Evolutionary conservation across 2,888 invertebrate genomes (phyloP), one percentile per base, ranked within the genome.

Genomic region (Diaphora mendica): DNA sequence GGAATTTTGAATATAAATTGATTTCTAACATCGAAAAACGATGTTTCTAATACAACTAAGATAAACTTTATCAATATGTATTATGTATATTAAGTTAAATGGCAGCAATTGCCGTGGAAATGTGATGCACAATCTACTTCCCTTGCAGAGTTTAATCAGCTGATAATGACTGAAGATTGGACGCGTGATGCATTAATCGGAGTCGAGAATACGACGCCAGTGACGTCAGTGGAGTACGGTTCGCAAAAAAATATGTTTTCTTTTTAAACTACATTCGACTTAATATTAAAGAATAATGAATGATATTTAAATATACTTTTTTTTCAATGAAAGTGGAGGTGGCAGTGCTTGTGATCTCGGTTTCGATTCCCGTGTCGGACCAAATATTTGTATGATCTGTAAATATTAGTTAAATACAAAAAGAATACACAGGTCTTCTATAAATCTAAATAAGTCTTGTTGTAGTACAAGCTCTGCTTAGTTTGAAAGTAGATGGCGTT

Each of bases 161-260:
- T 79, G 82, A 84, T 87, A 83, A 85, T 87, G 80, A 79, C 79
- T 51, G 75, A 73, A 80, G 79, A 79, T 68, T 55, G 76, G 78
- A 55, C 39, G 75, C 77, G 78, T 83, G 82, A 82, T 84, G 79
- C 79, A 84, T 82, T 82, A 74, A 80, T 81, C 79, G 78, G 70
- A 64, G 74, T 17, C 30, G 59, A 69, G 77, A 65, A 69, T 77
- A 55, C 48, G 67, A 71, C 39, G 64, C 59, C 64, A 44, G 71
- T 73, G 72, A 81, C 71, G 77, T 77, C 70, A 69, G 68, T 64
- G 66, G 8, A 33, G 74, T 78, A 78, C 33, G 2, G 76, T 68
- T 33, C 11, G 72, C 59, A 72, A 17, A 70, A 35, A 70, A 64
- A 74, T 7, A 4, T 35, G 0, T 2, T 17, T 69, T 62, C n/a